Evolutionary conservation across 2,888 invertebrate species (phyloP), one percentile per base, ranked within the genome.

Genomic region (Leucoma salicis): DNA sequence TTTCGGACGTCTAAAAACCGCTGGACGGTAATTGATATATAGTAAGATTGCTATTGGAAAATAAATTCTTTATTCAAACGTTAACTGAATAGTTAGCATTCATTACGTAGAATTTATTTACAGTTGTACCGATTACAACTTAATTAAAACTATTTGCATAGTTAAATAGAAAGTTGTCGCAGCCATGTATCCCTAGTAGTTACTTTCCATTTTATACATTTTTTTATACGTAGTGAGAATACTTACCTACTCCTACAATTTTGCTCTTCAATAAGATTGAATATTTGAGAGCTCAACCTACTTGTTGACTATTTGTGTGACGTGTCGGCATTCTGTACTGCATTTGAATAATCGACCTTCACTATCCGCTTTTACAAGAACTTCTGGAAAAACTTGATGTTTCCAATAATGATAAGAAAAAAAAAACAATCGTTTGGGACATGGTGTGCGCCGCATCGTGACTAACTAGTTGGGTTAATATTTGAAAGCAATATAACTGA

Each of bases 211-310:
- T 70, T 54, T 57, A 67, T 68, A n/a, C 67, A n/a, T n/a, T 72
- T 73, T 74, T 74, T 55, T 54, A 60, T 70, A 76, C 69, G 76
- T 75, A 73, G 60, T 53, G 43, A 55, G 59, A n/a, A n/a, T n/a
- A n/a, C n/a, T n/a, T 66, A 59, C 70, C 65, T 57, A 56, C 46
- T 53, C 59, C 68, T 52, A 70, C 70, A 61, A 71, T 64, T 65
- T 70, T 66, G 70, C 58, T 66, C 63, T 68, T 70, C 67, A 61
- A 68, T 63, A 68, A 73, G 63, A 62, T 52, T 66, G 68, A n/a
- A 68, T 76, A 66, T 67, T 78, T 76, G n/a, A n/a, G n/a, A n/a
- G n/a, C n/a, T n/a, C n/a, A 79, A 78, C 82, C 82, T 65, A 81
- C 68, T 80, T 78, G 62, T 58, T 57, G 63, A 67, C 63, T 65